Base-by-base conservation (phyloP, 2,888 invertebrate species). In the Hydraecia micacea region DNA sequence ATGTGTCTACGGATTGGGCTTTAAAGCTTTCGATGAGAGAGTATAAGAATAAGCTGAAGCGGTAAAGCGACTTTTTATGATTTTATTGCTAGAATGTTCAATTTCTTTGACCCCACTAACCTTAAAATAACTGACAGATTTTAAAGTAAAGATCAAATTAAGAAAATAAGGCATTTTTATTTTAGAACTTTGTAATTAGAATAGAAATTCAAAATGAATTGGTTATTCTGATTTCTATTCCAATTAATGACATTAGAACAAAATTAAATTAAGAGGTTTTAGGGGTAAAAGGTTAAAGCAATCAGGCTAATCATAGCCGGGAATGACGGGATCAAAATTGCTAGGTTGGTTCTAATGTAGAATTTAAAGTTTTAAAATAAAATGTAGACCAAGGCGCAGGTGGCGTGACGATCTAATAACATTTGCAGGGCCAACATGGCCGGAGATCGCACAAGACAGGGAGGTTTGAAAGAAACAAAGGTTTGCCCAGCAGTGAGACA, bases 1-100 rank as follows among this genome's bases (percentile, higher is more conserved):
- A 93, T 93, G 80, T 81, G 73, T 84, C 76, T 86, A 36, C 71
- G 86, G 79, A 79, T 87, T 80, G 81, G 87, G 88, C 77, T 75
- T 70, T 77, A 75, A 85, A 87, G 60, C 70, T 58, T 73, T 66
- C 82, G 80, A 62, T 77, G 18, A 71, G 42, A 75, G 25, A 68
- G 18, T 39, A 36, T 9, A 42, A 32, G 65, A 58, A 73, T 49
- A 84, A 68, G 68, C 72, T 70, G 65, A 66, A 80, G 85, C 70
- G 80, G 5, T 36, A 13, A 52, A 73, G 52, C 39, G 60, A 21
- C 1, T 39, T 60, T 63, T 36, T 39, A 28, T 2, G 4, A 36
- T 58, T 49, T 67, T 18, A 28, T 66, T 46, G 52, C n/a, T 46
- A 0, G 9, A 70, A 25, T 21, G 15, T 63, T 52, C 13, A 52